phyloP scores from a whole-genome alignment of 1,140 invertebrate species.

The Zaprionus nigranus region DNA sequence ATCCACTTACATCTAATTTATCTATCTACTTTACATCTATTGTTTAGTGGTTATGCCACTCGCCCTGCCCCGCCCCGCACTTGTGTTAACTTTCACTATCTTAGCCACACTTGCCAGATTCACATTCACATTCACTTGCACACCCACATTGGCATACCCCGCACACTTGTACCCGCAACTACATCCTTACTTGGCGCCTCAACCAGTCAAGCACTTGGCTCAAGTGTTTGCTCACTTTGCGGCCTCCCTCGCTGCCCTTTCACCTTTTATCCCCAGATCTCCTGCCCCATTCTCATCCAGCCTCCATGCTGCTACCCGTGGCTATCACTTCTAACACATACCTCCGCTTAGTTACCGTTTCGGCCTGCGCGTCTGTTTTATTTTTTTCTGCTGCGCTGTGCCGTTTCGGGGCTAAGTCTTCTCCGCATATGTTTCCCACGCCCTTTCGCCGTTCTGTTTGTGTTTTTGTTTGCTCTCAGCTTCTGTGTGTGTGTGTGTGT shows the following conservation, averaged over 20 bases:
- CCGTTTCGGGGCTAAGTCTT: slow-evolving; percentile 29
- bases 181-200: slow-evolving; percentile 52
- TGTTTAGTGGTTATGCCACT: slow-evolving; percentile 47
- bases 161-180: slow-evolving; percentile 31
- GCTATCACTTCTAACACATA: slow-evolving; percentile 17
- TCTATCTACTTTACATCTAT: slow-evolving; percentile 37
- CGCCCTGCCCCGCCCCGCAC: slow-evolving; percentile 34
- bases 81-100: slow-evolving; percentile 62
- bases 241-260: slow-evolving; percentile 46
- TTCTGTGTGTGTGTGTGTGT: slow-evolving; percentile 30
- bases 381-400: slow-evolving; percentile 35
- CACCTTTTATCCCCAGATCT: slow-evolving; percentile 4
- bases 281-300: slow-evolving; percentile 1
- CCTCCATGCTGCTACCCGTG: not conserved
- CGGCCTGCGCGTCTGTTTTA: slow-evolving; percentile 31
- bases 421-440: slow-evolving; percentile 71
- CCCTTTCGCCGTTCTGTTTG: slow-evolving; percentile 36
- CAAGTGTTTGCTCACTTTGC: slow-evolving; percentile 80
- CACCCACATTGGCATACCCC: slow-evolving; percentile 46
- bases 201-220: slow-evolving; percentile 74
- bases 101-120: slow-evolving; percentile 26
- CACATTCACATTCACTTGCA: slow-evolving; percentile 33
- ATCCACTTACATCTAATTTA: slow-evolving; percentile 47
- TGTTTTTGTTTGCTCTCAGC: slow-evolving; percentile 55
- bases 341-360: slow-evolving; percentile 57